Percentiles rank a stretch among this genome's conserved stretches.
Evolutionary conservation across 2,888 invertebrate species (phyloP).

Genomic region (Merodon equestris): DNA sequence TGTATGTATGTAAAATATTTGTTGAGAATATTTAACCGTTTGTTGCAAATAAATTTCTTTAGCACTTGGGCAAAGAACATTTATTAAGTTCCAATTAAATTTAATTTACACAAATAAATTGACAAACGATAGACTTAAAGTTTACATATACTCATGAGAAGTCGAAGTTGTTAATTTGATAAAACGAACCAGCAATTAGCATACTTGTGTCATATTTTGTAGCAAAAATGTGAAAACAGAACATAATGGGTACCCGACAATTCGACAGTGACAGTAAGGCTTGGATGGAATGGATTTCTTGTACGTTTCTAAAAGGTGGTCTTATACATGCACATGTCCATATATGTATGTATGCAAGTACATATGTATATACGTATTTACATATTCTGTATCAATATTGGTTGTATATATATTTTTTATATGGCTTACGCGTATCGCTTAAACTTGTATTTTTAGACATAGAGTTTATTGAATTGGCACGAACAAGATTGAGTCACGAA

Average conservation of each 20-base stretch:
- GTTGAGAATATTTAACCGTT: slow-evolving; percentile 30
- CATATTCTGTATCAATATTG: too few species aligned
- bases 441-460: slow-evolving; percentile 29
- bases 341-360: too few species aligned
- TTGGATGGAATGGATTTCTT: too few species aligned
- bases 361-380: too few species aligned
- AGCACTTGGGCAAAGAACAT: slow-evolving; percentile 29
- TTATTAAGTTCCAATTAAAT: slow-evolving; percentile 52
- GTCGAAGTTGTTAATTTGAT: slow-evolving; percentile 67
- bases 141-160: slow-evolving; percentile 61
- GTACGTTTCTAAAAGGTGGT: too few species aligned
- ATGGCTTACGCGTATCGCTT: slow-evolving; percentile 21
- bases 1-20: neutral
- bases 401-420: too few species aligned
- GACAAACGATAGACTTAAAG: slow-evolving; percentile 49
- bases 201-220: slow-evolving; percentile 62
- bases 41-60: slow-evolving; percentile 23
- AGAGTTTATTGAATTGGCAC: slow-evolving; percentile 65
- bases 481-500: slow-evolving; percentile 56
- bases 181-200: slow-evolving; percentile 69
- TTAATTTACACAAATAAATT: slow-evolving; percentile 47
- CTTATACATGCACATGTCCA: too few species aligned
- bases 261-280: slow-evolving; percentile 1
- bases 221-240: slow-evolving; percentile 65
- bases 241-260: slow-evolving; percentile 53